These are phyloP conservation scores for Apotomis turbidana DNA, from an alignment of 2,888 invertebrate genomes.

Conservation along the genomic window DNA sequence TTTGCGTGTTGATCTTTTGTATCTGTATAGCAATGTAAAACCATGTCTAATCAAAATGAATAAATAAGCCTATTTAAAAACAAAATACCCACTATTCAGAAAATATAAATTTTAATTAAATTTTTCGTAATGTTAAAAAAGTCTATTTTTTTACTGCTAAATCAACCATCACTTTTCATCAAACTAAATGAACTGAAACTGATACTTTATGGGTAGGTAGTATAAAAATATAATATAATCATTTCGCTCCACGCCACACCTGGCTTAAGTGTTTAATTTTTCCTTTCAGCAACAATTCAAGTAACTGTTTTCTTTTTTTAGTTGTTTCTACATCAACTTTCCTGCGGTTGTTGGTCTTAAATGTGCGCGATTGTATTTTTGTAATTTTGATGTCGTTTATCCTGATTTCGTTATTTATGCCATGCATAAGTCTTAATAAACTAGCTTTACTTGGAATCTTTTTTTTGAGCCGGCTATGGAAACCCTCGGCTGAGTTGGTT, in stretches of 20 bases:
- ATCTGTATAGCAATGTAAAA: too few relatives aligned
- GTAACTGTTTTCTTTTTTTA: slow-evolving; percentile 26
- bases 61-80: too few relatives aligned
- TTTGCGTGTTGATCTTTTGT: too few relatives aligned
- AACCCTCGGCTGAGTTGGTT: slow-evolving; percentile 25
- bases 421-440: slow-evolving; percentile 25
- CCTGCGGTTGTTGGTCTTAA: slow-evolving; percentile 22
- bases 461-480: slow-evolving; percentile 23
- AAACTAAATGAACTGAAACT: slow-evolving; percentile 15
- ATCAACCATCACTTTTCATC: slow-evolving; percentile 14
- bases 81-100: too few relatives aligned
- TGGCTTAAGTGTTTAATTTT: slow-evolving; percentile 20
- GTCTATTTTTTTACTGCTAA: neutral
- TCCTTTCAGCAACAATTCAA: slow-evolving; percentile 24
- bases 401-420: slow-evolving; percentile 21
- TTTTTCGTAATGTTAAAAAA: too few relatives aligned
- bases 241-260: slow-evolving; percentile 25
- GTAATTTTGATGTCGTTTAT: slow-evolving; percentile 19
- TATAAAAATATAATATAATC: slow-evolving; percentile 17
- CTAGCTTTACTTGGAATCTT: slow-evolving; percentile 22
- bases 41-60: too few relatives aligned
- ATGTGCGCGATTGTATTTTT: slow-evolving; percentile 27
- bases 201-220: slow-evolving; percentile 14
- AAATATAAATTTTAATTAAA: too few relatives aligned
- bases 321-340: slow-evolving; percentile 27